Base-by-base conservation (phyloP, 1,140 invertebrate genomes). In the Andrena cerasifolii region DNA sequence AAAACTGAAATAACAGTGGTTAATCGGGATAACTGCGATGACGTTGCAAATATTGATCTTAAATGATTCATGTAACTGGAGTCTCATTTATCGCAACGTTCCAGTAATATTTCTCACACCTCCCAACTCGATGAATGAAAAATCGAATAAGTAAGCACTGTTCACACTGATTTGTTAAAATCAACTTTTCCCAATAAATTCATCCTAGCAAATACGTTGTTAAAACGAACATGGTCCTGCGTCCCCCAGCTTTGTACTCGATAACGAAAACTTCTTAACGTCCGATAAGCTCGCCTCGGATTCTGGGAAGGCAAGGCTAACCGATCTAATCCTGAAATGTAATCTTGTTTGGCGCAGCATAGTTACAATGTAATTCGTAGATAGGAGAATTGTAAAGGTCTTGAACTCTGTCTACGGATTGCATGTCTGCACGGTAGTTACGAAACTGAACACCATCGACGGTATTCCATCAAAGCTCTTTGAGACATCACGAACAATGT, bases 341-440 rank as follows among this genome's bases (percentile, higher is more conserved):
- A 77, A 70, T 33, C 65, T 33, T 59, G 74, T 77, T 68, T 58
- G 31, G 8, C n/a, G 33, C 40, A 24, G 33, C 3, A 16, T 16
- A 58, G 54, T 70, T 70, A 51, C 59, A 61, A 77, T 43, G 31
- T 59, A 77, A 77, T 49, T 68, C 43, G 67, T 77, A 49, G 74
- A 43, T 54, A 70, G 28, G n/a, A 51, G 62, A 70, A 70, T 59
- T 59, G 63, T 68, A 68, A 56, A 43, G 51, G 63, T 21, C 40
- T 47, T 31, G 45, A 33, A 51, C 31, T 59, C 43, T 21, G 59
- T 28, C 74, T 24, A 36, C 33, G 45, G 33, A 59, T 51, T 70
- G 74, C 40, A 26, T 70, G 59, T 61, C 31, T 70, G 31, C 28
- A 40, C 65, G 28, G 31, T 21, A 68, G 73, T 68, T 76, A 5